A percentile compares a stretch with the other conserved stretches of the same genome.
Evolutionary conservation across 23 tunicate species (phyloP).

Genomic region (Styela clava): DNA sequence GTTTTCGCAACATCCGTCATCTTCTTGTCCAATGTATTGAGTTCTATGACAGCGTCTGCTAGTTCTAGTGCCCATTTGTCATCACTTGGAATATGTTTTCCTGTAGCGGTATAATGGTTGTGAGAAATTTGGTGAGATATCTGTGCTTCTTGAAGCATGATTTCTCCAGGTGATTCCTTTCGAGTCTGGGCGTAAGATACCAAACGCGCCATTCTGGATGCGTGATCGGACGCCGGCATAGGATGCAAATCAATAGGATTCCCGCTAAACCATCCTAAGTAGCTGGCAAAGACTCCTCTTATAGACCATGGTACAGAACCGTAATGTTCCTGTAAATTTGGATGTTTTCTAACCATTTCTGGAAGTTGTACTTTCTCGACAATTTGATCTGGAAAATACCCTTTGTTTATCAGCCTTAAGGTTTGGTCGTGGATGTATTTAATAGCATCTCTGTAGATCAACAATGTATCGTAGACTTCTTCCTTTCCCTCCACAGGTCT

Average conservation of each 20-base stretch:
- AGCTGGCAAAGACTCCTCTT: slow-evolving; percentile 38
- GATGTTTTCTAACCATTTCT: slow-evolving; percentile 45
- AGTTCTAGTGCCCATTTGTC: slow-evolving; percentile 82
- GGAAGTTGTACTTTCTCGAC: slow-evolving; percentile 66
- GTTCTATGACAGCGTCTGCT: slow-evolving; percentile 24
- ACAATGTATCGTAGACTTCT: slow-evolving; percentile 40
- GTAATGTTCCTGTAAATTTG: slow-evolving; percentile 60
- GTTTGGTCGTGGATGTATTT: slow-evolving; percentile 86
- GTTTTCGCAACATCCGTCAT: slow-evolving; percentile 36
- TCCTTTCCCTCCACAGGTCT: slow-evolving; percentile 44
- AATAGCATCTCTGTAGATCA: slow-evolving; percentile 72
- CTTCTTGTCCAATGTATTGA: background rate
- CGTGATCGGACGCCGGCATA: slow-evolving; percentile 31
- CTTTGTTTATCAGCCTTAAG: slow-evolving; percentile 31
- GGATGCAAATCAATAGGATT: slow-evolving; percentile 62
- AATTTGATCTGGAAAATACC: slow-evolving; percentile 45
- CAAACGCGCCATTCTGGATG: slow-evolving; percentile 29
- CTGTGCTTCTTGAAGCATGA: slow-evolving; percentile 36
- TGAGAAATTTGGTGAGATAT: slow-evolving; percentile 19
- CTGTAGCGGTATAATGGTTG: slow-evolving; percentile 24
- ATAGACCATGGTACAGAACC: slow-evolving; percentile 90
- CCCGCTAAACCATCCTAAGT: slow-evolving; percentile 69
- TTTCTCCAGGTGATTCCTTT: slow-evolving; percentile 14
- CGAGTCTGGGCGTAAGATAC: background rate
- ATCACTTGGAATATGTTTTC: slow-evolving; percentile 28